phyloP scores from a whole-genome alignment of 2,888 invertebrate species.

The Hedya salicella region DNA sequence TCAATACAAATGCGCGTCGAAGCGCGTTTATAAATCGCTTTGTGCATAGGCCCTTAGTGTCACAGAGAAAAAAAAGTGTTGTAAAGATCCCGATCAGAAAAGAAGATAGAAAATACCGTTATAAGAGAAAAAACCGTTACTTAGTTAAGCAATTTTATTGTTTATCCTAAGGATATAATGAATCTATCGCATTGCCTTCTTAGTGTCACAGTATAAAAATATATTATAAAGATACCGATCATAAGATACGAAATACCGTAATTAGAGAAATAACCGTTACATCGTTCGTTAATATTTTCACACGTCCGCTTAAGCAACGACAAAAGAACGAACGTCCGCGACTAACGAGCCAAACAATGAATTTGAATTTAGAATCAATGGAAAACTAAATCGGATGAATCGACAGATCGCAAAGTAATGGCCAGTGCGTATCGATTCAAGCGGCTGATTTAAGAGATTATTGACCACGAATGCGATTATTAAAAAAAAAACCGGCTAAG shows the following conservation, averaged over 20 bases:
- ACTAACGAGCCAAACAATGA: slow-evolving; percentile 73
- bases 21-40: too few species aligned
- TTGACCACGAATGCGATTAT: slow-evolving; percentile 65
- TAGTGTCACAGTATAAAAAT: too few species aligned
- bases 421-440: slow-evolving; percentile 54
- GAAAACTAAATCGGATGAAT: slow-evolving; percentile 79
- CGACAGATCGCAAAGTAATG: slow-evolving; percentile 68
- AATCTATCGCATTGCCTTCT: background rate
- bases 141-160: slow-evolving; percentile 8
- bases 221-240: too few species aligned
- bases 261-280: slow-evolving; percentile 43
- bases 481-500: slow-evolving; percentile 53
- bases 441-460: slow-evolving; percentile 66
- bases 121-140: too few species aligned
- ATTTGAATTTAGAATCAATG: slow-evolving; percentile 70
- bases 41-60: too few species aligned
- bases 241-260: slow-evolving; percentile 41
- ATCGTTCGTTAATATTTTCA: slow-evolving; percentile 59
- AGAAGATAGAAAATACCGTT: too few species aligned
- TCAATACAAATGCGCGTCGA: too few species aligned
- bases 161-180: background rate
- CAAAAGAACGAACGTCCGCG: slow-evolving; percentile 59
- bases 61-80: too few species aligned
- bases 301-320: slow-evolving; percentile 67
- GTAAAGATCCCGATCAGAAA: too few species aligned